Evolutionary conservation across 92 coral and sea anemone species (phyloP).

Genomic region (Paragorgia papillata): DNA sequence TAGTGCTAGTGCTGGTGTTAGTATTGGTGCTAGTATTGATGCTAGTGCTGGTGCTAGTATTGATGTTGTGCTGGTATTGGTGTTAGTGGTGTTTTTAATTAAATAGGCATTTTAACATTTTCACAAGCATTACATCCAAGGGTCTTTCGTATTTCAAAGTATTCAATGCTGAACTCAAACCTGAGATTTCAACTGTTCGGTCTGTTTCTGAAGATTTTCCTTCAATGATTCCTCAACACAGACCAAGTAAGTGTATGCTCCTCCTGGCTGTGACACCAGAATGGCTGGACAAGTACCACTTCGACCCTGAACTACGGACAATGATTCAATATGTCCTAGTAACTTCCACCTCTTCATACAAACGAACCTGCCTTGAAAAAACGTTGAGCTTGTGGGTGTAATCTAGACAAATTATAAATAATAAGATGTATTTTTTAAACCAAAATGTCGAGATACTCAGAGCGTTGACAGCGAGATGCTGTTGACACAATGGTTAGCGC

Average conservation of each 20-base stretch:
- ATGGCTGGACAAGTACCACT: slow-evolving; percentile 61
- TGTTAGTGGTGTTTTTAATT: too few species aligned
- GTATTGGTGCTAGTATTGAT: too few species aligned
- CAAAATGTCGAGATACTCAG: too few species aligned
- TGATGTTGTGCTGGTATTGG: too few species aligned
- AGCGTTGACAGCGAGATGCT: too few species aligned
- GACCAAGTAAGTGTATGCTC: slow-evolving; percentile 67
- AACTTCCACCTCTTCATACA: slow-evolving; percentile 66
- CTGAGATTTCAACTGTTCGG: slow-evolving; percentile 4
- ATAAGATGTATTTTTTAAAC: too few species aligned
- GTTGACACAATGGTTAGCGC: too few species aligned
- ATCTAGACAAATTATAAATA: neutral
- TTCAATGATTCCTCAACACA: slow-evolving; percentile 57
- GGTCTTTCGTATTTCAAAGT: neutral
- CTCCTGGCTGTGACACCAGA: slow-evolving; percentile 95
- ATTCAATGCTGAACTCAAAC: slow-evolving; percentile 7
- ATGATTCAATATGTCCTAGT: slow-evolving; percentile 77
- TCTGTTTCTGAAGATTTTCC: slow-evolving; percentile 25
- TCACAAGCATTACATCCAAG: too few species aligned
- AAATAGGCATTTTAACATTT: too few species aligned
- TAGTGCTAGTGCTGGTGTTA: too few species aligned
- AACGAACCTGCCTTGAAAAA: slow-evolving; percentile 52
- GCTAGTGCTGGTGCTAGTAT: too few species aligned
- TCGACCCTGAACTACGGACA: slow-evolving; percentile 64
- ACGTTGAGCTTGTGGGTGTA: neutral